Conservation (phyloP, 2,888 invertebrate genomes). For the Ptychoptera contaminata region DNA sequence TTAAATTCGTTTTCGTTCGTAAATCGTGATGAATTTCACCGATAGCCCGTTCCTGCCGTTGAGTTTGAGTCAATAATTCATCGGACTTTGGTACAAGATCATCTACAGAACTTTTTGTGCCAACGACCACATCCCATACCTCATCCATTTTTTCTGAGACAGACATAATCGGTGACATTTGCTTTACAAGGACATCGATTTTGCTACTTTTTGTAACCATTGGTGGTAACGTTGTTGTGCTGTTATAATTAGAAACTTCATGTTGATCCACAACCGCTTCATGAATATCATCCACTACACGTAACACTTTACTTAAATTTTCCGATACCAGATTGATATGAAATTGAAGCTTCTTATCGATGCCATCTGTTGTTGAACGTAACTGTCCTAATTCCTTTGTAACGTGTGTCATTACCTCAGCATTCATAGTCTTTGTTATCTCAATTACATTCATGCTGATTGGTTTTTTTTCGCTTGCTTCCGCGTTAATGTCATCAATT, state of each 20-base stretch:
- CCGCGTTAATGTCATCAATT: conserved; percentile 69
- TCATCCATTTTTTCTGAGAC: conserved; percentile 84
- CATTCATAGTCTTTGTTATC: conserved; percentile 67
- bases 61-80: conserved; percentile 68
- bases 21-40: conserved; percentile 73
- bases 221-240: conserved; percentile 40
- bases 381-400: conserved; percentile 67
- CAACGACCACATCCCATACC: conserved; percentile 80
- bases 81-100: conserved; percentile 76
- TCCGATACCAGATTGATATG: conserved; percentile 72
- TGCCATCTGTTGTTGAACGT: conserved; percentile 58
- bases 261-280: conserved; percentile 67
- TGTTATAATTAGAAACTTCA: conserved; percentile 28
- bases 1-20: conserved; percentile 66
- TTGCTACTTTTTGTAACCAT: conserved; percentile 50
- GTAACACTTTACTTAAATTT: conserved; percentile 60
- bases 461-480: conserved; percentile 76
- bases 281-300: conserved; percentile 67
- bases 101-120: conserved; percentile 76
- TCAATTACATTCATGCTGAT: conserved; percentile 69
- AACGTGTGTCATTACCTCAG: conserved; percentile 64
- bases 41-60: conserved; percentile 72
- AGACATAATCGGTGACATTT: conserved; percentile 70
- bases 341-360: conserved; percentile 69
- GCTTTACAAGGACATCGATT: conserved; percentile 63